phyloP scores from a whole-genome alignment of 2,797 vertebrate species.

The Passerculus sandwichensis region DNA sequence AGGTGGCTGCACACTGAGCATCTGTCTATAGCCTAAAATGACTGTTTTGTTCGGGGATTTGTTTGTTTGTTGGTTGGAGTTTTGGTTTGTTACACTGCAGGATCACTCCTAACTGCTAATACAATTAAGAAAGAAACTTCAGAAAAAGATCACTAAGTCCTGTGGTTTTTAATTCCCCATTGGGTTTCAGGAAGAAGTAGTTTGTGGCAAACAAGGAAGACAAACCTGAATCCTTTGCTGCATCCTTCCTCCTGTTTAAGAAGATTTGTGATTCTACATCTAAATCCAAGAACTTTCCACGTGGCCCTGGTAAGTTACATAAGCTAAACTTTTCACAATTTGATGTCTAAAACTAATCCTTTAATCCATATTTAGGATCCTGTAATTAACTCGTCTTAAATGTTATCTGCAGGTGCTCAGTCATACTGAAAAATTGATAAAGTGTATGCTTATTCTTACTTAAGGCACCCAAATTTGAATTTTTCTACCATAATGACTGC shows the following conservation, averaged over 20 bases:
- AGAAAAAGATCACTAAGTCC: background rate
- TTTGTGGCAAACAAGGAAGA: background rate
- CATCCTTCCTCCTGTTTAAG: background rate
- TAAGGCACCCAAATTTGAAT: background rate
- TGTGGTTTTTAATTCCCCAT: accelerated
- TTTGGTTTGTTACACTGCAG: background rate
- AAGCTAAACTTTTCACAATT: slow-evolving; percentile 8
- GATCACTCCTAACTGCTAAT: background rate
- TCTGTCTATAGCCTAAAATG: background rate
- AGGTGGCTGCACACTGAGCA: background rate
- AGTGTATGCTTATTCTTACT: slow-evolving; percentile 23
- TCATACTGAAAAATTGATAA: slow-evolving; percentile 13
- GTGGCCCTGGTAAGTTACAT: background rate
- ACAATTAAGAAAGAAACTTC: background rate
- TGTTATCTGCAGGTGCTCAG: slow-evolving; percentile 40
- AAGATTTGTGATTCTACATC: background rate
- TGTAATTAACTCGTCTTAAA: slow-evolving; percentile 21
- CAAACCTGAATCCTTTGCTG: background rate
- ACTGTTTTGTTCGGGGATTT: background rate
- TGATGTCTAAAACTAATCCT: slow-evolving; percentile 29
- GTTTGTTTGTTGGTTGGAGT: background rate
- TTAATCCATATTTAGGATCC: slow-evolving; percentile 31
- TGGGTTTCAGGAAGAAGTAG: background rate
- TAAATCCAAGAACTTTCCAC: background rate
- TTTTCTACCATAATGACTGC: slow-evolving; percentile 30